These are phyloP conservation scores for Drosophila suboccidentalis DNA, from an alignment of 2,888 invertebrate species.

Conservation along the genomic window DNA sequence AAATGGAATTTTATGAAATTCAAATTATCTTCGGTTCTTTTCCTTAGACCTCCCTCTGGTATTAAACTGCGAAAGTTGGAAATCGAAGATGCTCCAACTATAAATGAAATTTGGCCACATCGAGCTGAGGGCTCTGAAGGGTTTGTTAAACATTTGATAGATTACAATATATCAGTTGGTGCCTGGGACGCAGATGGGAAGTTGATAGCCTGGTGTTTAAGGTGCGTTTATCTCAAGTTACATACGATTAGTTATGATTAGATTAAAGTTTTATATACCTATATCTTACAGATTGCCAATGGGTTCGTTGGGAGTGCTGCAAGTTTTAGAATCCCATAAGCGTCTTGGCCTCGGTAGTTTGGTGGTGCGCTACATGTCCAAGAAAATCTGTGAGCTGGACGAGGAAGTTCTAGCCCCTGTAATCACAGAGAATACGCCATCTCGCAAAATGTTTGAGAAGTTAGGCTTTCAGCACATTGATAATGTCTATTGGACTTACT, in stretches of 20 bases:
- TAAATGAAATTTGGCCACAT: constrained; percentile 81
- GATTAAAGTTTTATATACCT: not conserved
- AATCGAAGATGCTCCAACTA: constrained; percentile 55
- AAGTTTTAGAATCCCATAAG: constrained; percentile 75
- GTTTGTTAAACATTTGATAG: constrained; percentile 68
- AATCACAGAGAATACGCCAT: constrained; percentile 65
- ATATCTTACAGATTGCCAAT: constrained; percentile 63
- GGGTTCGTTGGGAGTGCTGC: constrained; percentile 78
- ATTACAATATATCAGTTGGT: constrained; percentile 73
- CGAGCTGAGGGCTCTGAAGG: constrained; percentile 55
- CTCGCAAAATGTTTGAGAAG: constrained; percentile 80
- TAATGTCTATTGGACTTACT: constrained; percentile 63
- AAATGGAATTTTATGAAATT: not conserved
- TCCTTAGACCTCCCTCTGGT: constrained; percentile 64
- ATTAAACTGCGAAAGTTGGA: constrained; percentile 55
- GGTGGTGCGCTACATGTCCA: constrained; percentile 74
- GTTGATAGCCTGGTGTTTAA: constrained; percentile 82
- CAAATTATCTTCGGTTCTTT: not conserved
- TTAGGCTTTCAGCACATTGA: constrained; percentile 79
- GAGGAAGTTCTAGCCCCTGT: constrained; percentile 79
- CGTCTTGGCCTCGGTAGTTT: constrained; percentile 79
- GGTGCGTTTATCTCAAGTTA: constrained; percentile 40
- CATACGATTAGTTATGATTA: too few species aligned
- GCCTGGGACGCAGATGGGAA: constrained; percentile 65
- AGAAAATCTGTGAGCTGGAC: constrained; percentile 61